Evolutionary conservation across 2,113 vertebrate genomes (phyloP).

Genomic region (Castor canadensis): DNA sequence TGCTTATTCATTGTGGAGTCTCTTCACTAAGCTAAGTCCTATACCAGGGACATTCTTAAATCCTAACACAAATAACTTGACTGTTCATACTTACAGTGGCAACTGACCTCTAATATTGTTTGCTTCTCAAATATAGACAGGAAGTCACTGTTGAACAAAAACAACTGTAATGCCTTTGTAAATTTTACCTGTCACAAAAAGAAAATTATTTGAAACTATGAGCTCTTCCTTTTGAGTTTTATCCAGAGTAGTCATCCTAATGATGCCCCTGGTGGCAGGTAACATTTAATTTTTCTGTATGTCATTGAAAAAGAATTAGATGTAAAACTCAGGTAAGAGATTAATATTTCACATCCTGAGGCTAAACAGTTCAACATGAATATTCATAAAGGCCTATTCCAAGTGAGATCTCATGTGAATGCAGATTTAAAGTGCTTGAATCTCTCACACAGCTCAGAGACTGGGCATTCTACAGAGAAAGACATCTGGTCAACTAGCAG

Average conservation of each 20-base stretch:
- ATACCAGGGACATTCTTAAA: background rate
- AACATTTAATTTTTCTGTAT: slow-evolving; percentile 71
- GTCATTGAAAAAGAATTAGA: slow-evolving; percentile 74
- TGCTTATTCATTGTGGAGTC: background rate
- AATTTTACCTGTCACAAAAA: background rate
- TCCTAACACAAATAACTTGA: background rate
- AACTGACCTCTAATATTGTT: slow-evolving; percentile 21
- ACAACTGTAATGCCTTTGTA: background rate
- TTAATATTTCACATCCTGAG: slow-evolving; percentile 66
- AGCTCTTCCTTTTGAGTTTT: slow-evolving; percentile 15
- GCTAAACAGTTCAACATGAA: slow-evolving; percentile 69
- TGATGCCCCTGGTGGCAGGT: slow-evolving; percentile 64
- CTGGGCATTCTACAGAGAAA: slow-evolving; percentile 31
- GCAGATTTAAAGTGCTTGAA: slow-evolving; percentile 59
- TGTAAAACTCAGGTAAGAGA: slow-evolving; percentile 72
- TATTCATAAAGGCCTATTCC: slow-evolving; percentile 64
- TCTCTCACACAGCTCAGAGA: slow-evolving; percentile 64
- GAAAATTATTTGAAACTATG: background rate
- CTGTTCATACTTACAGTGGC: background rate
- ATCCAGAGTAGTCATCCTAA: slow-evolving; percentile 60
- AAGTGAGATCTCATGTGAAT: slow-evolving; percentile 67
- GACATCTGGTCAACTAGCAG: background rate
- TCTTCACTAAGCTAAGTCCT: background rate
- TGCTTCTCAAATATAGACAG: slow-evolving; percentile 25
- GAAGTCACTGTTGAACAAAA: background rate